These are phyloP conservation scores for Drosophila flavopinicola DNA, from an alignment of 2,888 invertebrate species.

Conservation along the genomic window DNA sequence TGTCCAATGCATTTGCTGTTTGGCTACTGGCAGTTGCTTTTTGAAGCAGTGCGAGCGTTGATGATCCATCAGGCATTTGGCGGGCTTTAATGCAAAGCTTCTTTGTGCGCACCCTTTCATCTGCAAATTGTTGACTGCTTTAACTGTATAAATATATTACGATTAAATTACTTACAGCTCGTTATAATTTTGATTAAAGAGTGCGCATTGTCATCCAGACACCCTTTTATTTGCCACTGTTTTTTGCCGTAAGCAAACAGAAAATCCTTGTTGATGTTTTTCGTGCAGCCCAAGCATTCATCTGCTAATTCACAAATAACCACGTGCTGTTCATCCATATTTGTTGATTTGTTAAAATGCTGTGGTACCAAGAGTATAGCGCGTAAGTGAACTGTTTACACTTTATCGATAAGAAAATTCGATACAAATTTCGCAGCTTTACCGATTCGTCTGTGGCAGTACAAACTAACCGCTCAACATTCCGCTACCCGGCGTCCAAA, in stretches of 20 bases:
- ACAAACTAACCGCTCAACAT: slow-evolving; percentile 61
- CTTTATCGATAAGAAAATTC: no score
- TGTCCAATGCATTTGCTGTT: slow-evolving; percentile 29
- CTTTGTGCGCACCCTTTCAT: slow-evolving; percentile 21
- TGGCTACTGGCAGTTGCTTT: neutral
- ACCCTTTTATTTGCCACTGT: slow-evolving; percentile 26
- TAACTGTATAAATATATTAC: neutral
- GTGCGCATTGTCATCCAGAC: slow-evolving; percentile 8
- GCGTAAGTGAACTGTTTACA: neutral
- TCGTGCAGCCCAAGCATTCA: slow-evolving; percentile 1
- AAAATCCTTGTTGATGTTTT: neutral
- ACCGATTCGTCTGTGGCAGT: no score
- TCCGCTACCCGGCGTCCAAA: slow-evolving; percentile 49
- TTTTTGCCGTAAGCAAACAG: slow-evolving; percentile 21
- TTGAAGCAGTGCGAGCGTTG: slow-evolving; percentile 20
- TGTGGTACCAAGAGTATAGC: no score
- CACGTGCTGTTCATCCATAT: slow-evolving; percentile 16
- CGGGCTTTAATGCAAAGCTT: slow-evolving; percentile 43
- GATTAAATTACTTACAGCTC: slow-evolving; percentile 22
- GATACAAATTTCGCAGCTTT: no score
- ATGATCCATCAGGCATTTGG: neutral
- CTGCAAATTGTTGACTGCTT: slow-evolving; percentile 24
- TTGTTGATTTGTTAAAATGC: no score
- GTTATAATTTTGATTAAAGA: slow-evolving; percentile 11
- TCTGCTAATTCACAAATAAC: slow-evolving; percentile 44